Evolutionary conservation across 2,113 vertebrate genomes (phyloP), one percentile per base, ranked within the genome.

Genomic region (Anthoscopus minutus): DNA sequence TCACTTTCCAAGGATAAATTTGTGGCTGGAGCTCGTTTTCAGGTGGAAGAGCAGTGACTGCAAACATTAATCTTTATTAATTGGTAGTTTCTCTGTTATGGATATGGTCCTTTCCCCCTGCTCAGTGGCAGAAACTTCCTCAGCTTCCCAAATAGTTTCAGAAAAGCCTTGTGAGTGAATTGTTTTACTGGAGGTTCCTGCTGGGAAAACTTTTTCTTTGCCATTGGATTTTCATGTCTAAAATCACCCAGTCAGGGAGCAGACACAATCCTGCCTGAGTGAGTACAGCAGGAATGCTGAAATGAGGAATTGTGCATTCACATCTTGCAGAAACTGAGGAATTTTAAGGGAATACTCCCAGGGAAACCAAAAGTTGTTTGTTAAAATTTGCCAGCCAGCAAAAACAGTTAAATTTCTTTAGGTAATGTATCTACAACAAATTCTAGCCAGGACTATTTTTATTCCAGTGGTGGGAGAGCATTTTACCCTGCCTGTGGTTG

Each of bases 401-500:
- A 57, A 53, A 87, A 78, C 70, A 89, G 74, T 91, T 92, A 73
- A 54, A 60, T 81, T 72, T 88, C 20, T 92, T 53, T 86, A 94
- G 69, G 77, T 96, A 47, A 89, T 30, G 48, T 94, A 83, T 86
- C 88, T 94, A 74, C 79, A 87, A 67, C 85, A 88, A 69, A 76
- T 88, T 90, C 47, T 37, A 71, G 27, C 60, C 51, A 54, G 40
- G 51, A 11, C 89, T 96, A 92, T 95, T 96, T 96, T 93, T 96
- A 88, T 58, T 80, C 56, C 62, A 57, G 0, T 83, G 57, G 60
- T 81, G 69, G 37, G 82, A 94, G 95, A 88, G 25, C 60, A 35
- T 93, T 95, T 94, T 74, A 62, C 69, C 54, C 93, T 91, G 89
- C 60, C 27, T 73, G 95, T 91, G 95, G 93, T 82, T 85, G 94